phyloP scores from a whole-genome alignment of 2,888 invertebrate species.

The Enchytraeus crypticus region DNA sequence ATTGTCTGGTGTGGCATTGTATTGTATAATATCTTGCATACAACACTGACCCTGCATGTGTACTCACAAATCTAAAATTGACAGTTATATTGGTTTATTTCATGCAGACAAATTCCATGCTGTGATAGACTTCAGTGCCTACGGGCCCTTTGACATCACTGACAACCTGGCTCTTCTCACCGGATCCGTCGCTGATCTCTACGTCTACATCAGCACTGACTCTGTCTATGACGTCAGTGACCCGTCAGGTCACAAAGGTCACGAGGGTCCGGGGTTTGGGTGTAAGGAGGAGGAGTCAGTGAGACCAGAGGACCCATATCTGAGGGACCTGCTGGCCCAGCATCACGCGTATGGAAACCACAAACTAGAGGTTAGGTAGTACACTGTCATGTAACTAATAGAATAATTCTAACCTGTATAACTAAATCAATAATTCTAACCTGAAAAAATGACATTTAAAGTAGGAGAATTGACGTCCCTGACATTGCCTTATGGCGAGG shows the following conservation, averaged over 20 bases:
- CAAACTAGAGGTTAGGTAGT: slow-evolving; percentile 33
- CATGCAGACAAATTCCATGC: slow-evolving; percentile 39
- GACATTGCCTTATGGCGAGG: too few relatives aligned
- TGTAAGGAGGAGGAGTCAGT: slow-evolving; percentile 45
- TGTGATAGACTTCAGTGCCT: slow-evolving; percentile 50
- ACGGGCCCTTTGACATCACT: slow-evolving; percentile 43
- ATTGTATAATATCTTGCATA: too few relatives aligned
- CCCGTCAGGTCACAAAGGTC: slow-evolving; percentile 28
- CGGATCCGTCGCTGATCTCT: slow-evolving; percentile 41
- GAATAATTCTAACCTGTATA: not conserved
- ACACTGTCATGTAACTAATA: not conserved
- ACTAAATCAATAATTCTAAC: not conserved
- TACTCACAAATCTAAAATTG: too few relatives aligned
- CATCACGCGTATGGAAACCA: slow-evolving; percentile 48
- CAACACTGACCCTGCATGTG: too few relatives aligned
- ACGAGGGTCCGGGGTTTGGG: not conserved
- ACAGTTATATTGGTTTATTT: not conserved
- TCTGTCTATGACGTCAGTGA: slow-evolving; percentile 52
- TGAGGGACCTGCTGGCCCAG: slow-evolving; percentile 32
- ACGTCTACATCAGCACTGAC: slow-evolving; percentile 51
- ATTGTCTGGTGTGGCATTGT: too few relatives aligned
- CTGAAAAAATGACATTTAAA: not conserved
- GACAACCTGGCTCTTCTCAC: slow-evolving; percentile 40
- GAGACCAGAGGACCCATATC: slow-evolving; percentile 40
- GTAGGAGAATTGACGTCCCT: too few relatives aligned